Evolutionary conservation across 2,888 invertebrate genomes (phyloP), one percentile per base, ranked within the genome.

Genomic region (Campoplex nolae): DNA sequence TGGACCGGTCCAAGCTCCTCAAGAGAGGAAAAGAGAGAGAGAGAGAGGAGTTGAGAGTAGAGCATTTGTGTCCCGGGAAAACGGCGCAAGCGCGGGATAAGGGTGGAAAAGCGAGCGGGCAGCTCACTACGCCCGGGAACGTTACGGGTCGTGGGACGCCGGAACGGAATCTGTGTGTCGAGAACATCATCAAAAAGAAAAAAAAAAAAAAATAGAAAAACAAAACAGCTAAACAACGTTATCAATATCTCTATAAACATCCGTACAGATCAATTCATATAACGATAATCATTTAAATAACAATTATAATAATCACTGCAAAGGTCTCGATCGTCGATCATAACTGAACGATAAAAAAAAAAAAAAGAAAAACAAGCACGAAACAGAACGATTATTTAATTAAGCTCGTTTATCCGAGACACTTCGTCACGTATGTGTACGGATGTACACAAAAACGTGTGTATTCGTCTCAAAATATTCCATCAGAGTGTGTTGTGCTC

Each of bases 71-170:
- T 88, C 84, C 91, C 89, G 90, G 91, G 90, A 89, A 89, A 88
- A 87, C 84, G 85, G 89, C 90, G 94, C 93, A 91, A 89, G 93
- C 94, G 93, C 93, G 90, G 90, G 90, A 90, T 90, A 90, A 90
- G 92, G 93, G 91, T 92, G 92, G 92, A 93, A 92, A 92, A 92
- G 92, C 93, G 91, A 92, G 92, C 90, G 92, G 92, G 92, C 91
- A 93, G 93, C 93, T 93, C 93, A 93, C 93, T 92, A 92, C 94
- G 93, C 94, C 94, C 94, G 94, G 94, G 94, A 84, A 94, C 93
- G 91, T 91, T 90, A 92, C 91, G 91, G 92, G 90, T 91, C 91
- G 92, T 90, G 91, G 90, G 90, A 91, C 91, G 91, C 90, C 86
- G 90, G 89, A 87, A 89, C 89, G 88, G 88, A 90, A 89, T 88